Percentiles rank a stretch among this genome's conserved stretches.
These are phyloP conservation scores for Limulus polyphemus DNA, from an alignment of 2,888 invertebrate genomes.

Conservation along the genomic window DNA sequence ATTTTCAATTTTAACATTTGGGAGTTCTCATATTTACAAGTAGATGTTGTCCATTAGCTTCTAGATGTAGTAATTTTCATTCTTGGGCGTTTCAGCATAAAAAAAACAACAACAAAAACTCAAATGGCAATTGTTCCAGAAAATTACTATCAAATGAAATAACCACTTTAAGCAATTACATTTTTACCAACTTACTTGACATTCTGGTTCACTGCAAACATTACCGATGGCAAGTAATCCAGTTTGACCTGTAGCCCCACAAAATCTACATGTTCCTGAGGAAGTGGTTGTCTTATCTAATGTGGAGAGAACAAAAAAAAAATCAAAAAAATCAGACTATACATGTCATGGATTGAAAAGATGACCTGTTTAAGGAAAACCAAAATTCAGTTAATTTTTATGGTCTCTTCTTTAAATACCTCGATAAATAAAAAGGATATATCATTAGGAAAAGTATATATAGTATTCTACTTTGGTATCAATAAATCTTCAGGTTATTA, in stretches of 20 bases:
- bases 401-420: too few species aligned
- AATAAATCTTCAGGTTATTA: too few species aligned
- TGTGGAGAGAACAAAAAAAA: too few species aligned
- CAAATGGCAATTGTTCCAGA: neutral
- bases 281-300: constrained; percentile 26
- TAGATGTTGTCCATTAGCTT: too few species aligned
- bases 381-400: neutral
- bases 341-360: neutral
- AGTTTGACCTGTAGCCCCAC: constrained; percentile 65
- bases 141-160: constrained; percentile 2
- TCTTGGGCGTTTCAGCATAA: neutral
- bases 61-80: too few species aligned
- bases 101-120: neutral
- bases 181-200: constrained; percentile 49
- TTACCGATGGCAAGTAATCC: constrained; percentile 82
- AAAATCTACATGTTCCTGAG: constrained; percentile 76
- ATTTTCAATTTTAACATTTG: too few species aligned
- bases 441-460: too few species aligned
- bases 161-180: neutral
- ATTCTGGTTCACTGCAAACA: constrained; percentile 85
- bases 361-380: neutral
- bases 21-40: too few species aligned
- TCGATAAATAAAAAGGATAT: too few species aligned
- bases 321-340: too few species aligned
- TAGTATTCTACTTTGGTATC: too few species aligned